Percentiles rank a stretch among this genome's conserved stretches.
Conservation (phyloP, 1,140 invertebrate species). For the Centruroides sculpturatus region DNA sequence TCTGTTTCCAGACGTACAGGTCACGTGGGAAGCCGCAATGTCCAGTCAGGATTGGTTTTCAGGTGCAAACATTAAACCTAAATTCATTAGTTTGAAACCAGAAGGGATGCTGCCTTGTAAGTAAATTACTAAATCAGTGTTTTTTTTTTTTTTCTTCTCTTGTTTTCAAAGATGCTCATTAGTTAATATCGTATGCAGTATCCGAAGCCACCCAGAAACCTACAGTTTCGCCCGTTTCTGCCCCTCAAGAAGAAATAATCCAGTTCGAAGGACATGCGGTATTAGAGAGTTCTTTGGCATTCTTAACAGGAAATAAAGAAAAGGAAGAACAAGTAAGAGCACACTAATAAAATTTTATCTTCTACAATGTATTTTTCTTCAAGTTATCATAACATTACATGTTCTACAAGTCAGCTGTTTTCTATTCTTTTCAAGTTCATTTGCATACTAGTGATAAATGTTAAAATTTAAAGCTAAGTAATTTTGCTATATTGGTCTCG, state of each 20-base stretch:
- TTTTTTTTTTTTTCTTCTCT: no score
- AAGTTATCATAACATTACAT: no score
- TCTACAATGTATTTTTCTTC: no score
- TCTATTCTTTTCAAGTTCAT: no score
- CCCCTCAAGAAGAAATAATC: neutral
- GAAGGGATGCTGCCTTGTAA: constrained; percentile 1
- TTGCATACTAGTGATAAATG: no score
- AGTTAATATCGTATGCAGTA: neutral
- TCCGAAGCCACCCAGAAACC: neutral
- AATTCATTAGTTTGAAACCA: no score
- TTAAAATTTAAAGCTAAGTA: no score
- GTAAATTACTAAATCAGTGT: neutral
- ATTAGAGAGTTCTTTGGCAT: constrained; percentile 9
- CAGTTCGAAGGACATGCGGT: constrained; percentile 10
- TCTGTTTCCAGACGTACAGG: constrained; percentile 75
- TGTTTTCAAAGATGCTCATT: no score
- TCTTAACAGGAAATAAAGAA: constrained; percentile 9
- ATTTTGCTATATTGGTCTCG: no score
- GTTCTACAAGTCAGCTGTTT: no score
- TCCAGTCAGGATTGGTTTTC: constrained; percentile 58
- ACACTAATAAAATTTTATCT: no score
- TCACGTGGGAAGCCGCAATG: constrained; percentile 67
- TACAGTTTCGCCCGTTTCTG: neutral
- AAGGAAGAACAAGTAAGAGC: constrained; percentile 13
- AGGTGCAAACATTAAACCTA: constrained; percentile 24